These are phyloP conservation scores for Xestoiulus laeticollis DNA, from an alignment of 2,888 invertebrate species.

Conservation along the genomic window DNA sequence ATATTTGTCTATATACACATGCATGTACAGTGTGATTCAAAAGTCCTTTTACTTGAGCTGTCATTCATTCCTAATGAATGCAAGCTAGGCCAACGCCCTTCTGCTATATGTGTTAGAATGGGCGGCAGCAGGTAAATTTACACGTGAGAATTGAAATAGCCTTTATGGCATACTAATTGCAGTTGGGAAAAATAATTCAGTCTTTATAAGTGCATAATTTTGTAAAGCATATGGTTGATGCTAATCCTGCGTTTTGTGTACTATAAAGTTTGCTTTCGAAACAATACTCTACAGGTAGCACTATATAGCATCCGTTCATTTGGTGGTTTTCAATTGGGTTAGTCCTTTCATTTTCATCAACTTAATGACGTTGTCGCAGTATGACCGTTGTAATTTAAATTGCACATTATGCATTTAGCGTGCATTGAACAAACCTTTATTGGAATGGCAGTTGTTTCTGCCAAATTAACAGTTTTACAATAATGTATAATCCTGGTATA, in stretches of 20 bases:
- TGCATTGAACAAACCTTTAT: too few species aligned
- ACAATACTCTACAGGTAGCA: not conserved
- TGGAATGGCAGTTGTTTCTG: too few species aligned
- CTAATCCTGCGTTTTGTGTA: not conserved
- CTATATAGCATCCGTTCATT: not conserved
- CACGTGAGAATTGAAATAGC: too few species aligned
- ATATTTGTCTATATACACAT: not conserved
- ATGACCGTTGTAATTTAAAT: too few species aligned
- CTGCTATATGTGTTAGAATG: too few species aligned
- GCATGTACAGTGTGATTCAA: not conserved
- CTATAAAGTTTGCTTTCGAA: not conserved
- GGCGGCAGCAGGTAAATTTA: not conserved
- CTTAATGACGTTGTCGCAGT: too few species aligned
- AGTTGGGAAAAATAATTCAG: not conserved
- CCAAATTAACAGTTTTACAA: too few species aligned
- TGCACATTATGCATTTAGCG: too few species aligned
- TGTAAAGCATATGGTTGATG: not conserved
- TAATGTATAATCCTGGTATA: too few species aligned
- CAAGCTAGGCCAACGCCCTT: not conserved
- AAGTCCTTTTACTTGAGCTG: conserved; percentile 12
- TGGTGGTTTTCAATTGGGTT: too few species aligned
- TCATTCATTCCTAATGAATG: not conserved
- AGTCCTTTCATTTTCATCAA: too few species aligned
- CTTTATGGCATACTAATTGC: not conserved
- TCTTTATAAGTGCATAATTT: too few species aligned